Evolutionary conservation across 2,888 invertebrate species (phyloP), one percentile per base, ranked within the genome.

Genomic region (Mechanitis messenoides): DNA sequence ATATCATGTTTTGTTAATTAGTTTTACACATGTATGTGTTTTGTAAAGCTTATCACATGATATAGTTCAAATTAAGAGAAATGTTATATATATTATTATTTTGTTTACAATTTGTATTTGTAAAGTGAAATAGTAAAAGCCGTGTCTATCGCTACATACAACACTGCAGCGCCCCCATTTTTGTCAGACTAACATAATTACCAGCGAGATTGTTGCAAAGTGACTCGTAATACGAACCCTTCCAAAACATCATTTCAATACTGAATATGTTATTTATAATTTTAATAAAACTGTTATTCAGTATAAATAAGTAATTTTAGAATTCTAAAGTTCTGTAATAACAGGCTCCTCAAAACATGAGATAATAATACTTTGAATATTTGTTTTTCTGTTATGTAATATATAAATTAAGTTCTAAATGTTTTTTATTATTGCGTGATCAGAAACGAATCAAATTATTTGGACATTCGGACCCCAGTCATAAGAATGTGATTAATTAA

Each of bases 401-500:
- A 33, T 45, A 2, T 58, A 58, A 50, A 33, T 47, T 55, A 53
- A 33, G 33, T 46, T 20, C 20, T 20, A 20, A 20, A 20, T 20
- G 20, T 20, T 20, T 20, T 20, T 20, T 20, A 20, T 20, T 20
- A 20, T 20, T 20, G 60, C 56, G 60, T 63, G 53, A 56, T 64
- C 61, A 46, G 58, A 63, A 83, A 79, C 79, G 79, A 81, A 78
- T 82, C 77, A 65, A 81, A 85, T 80, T 79, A 87, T 85, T 84
- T 77, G 83, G 82, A 83, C 85, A 87, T 79, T 85, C 80, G 83
- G 83, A 84, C 80, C 80, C 83, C 81, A 86, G 77, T 84, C 78
- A 79, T 87, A 90, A 88, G 87, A 90, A 90, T 90, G 82, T 85
- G 79, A 88, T 87, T 87, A 90, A 90, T 90, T 88, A 87, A 89